Evolutionary conservation across 2,113 vertebrate species (phyloP), one percentile per base, ranked within the genome.

Genomic region (Myanophis thanlyinensis): DNA sequence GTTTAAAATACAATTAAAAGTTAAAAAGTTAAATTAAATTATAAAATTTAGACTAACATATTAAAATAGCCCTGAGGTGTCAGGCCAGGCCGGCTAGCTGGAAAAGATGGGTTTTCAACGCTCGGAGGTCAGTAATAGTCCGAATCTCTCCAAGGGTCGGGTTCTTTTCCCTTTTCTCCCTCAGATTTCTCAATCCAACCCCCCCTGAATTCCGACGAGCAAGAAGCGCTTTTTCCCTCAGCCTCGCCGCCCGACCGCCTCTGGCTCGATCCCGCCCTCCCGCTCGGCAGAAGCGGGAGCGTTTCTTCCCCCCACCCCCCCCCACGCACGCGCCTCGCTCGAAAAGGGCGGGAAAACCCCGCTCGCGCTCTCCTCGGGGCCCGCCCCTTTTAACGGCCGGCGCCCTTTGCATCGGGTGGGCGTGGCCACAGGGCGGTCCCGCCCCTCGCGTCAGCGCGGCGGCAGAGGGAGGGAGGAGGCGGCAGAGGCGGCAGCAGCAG

Each of bases 291-390:
- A 59, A 59, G 9, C 9, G 9, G 9, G 0, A 59, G 25, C 1
- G 1, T 20, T 18, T 15, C 15, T 18, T 4, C 51, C 15, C 51
- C 15, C 0, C 4, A 10, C 10, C 15, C 51, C 1, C 51, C 51
- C 1, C 5, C 8, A 15, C 85, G n/a, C n/a, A n/a, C 85, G 11
- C 27, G n/a, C 51, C 20, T 12, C 47, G 11, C 44, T 15, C 25
- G 85, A 30, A 48, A 27, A 27, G 27, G 23, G 85, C 46, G 46
- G 85, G 85, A 48, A 48, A 47, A 13, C 12, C 1, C 47, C 73
- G 4, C 8, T 23, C 46, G 47, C 87, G 30, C 56, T n/a, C 11
- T 4, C 59, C 62, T n/a, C 3, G 35, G 0, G 3, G 10, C 52
- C 87, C n/a, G 52, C 88, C 88, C 22, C 40, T n/a, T 44, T 22